A percentile compares a stretch with the other conserved stretches of the same genome.
Conservation (phyloP, 2,797 vertebrate genomes). For the Mus spretus region DNA sequence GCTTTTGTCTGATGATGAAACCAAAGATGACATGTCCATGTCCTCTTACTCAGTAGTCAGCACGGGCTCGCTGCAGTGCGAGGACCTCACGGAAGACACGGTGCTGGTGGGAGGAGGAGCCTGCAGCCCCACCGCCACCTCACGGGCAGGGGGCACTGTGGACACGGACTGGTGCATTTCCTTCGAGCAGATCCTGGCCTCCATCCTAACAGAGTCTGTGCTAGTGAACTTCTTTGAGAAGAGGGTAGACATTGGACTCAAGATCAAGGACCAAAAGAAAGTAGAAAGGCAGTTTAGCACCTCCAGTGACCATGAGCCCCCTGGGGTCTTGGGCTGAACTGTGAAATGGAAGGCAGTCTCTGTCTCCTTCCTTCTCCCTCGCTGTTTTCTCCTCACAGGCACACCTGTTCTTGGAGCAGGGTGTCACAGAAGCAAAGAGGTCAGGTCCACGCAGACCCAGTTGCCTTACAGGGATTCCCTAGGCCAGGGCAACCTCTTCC, state of each 20-base stretch:
- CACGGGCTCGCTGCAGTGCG: slow-evolving; percentile 94
- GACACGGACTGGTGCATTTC: slow-evolving; percentile 97
- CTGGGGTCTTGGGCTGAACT: slow-evolving; percentile 90
- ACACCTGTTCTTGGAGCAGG: slow-evolving; percentile 42
- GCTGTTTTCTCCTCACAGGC: slow-evolving; percentile 68
- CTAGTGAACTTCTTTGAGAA: slow-evolving; percentile 98
- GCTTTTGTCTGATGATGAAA: slow-evolving; percentile 93
- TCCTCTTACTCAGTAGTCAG: slow-evolving; percentile 97
- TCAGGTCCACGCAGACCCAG: slow-evolving; percentile 68
- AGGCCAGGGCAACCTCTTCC: slow-evolving; percentile 66
- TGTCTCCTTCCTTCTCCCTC: background rate
- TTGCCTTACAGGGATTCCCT: slow-evolving; percentile 67
- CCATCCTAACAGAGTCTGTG: slow-evolving; percentile 95
- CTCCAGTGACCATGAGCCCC: slow-evolving; percentile 94
- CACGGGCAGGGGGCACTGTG: slow-evolving; percentile 90
- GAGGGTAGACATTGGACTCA: slow-evolving; percentile 92
- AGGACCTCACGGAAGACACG: slow-evolving; percentile 94
- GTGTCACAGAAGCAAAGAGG: slow-evolving; percentile 49
- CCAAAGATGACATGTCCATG: slow-evolving; percentile 95
- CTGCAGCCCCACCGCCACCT: slow-evolving; percentile 78
- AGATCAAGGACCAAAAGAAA: slow-evolving; percentile 93
- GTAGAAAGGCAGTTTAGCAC: slow-evolving; percentile 96
- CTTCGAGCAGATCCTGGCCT: slow-evolving; percentile 98
- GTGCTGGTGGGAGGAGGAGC: slow-evolving; percentile 92
- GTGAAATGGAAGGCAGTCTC: background rate